Conservation (phyloP, 2,113 vertebrate species). For the Corythornis cristatus region DNA sequence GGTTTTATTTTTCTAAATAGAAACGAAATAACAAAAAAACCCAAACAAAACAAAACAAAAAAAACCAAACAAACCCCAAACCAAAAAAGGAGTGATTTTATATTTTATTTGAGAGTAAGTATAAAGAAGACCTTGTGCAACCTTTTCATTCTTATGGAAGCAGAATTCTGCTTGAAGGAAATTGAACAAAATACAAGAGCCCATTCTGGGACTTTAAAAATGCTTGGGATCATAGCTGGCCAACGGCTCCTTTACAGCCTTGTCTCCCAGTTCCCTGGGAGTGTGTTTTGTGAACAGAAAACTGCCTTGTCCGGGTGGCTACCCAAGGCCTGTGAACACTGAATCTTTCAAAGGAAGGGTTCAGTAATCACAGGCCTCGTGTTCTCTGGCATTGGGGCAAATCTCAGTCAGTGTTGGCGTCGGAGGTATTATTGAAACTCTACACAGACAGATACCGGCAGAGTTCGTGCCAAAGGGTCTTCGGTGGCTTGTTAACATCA, state of each 20-base stretch:
- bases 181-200: background rate
- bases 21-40: background rate
- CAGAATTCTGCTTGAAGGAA: background rate
- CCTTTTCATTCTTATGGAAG: background rate
- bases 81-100: background rate
- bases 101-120: background rate
- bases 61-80: background rate
- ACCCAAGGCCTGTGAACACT: background rate
- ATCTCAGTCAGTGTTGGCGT: background rate
- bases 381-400: background rate
- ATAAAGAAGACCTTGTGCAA: background rate
- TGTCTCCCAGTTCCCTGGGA: background rate
- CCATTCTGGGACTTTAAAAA: background rate
- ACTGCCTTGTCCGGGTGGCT: background rate
- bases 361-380: background rate
- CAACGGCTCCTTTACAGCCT: background rate
- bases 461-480: no score
- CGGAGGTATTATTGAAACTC: background rate
- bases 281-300: background rate
- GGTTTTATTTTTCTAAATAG: background rate
- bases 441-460: no score
- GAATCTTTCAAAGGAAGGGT: background rate
- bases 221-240: background rate
- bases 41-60: no score
- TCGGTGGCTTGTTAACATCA: no score